phyloP scores from a whole-genome alignment of 2,113 vertebrate species.

The Rhegmatorhina hoffmannsi region DNA sequence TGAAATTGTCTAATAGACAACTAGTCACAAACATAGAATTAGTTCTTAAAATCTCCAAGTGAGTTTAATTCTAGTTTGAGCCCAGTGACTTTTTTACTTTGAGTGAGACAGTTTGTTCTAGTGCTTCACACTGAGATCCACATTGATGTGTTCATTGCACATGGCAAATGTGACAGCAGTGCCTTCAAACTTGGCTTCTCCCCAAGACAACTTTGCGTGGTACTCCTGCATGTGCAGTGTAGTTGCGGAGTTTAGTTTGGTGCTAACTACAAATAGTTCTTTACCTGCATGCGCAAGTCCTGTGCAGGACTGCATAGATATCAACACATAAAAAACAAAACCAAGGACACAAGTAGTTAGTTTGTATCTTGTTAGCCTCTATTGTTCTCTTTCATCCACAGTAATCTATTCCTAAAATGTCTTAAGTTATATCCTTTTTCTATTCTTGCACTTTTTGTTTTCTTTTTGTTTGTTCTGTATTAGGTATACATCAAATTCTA shows the following conservation, averaged over 20 bases:
- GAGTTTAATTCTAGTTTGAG: neutral
- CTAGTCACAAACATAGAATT: neutral
- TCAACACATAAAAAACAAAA: rapidly evolving
- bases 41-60: neutral
- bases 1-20: neutral
- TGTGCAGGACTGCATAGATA: neutral
- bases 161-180: neutral
- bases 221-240: neutral
- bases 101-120: neutral
- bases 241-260: neutral
- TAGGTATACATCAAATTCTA: neutral
- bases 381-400: neutral
- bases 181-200: neutral
- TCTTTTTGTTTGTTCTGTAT: neutral
- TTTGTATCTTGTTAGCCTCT: neutral
- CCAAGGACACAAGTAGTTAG: neutral
- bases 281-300: neutral
- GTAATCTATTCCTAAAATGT: neutral
- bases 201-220: rapidly evolving
- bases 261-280: neutral
- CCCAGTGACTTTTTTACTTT: neutral
- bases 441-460: neutral
- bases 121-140: neutral
- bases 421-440: neutral
- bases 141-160: rapidly evolving